Evolutionary conservation across 2,888 invertebrate species (phyloP).

Genomic region (Pteria penguin): DNA sequence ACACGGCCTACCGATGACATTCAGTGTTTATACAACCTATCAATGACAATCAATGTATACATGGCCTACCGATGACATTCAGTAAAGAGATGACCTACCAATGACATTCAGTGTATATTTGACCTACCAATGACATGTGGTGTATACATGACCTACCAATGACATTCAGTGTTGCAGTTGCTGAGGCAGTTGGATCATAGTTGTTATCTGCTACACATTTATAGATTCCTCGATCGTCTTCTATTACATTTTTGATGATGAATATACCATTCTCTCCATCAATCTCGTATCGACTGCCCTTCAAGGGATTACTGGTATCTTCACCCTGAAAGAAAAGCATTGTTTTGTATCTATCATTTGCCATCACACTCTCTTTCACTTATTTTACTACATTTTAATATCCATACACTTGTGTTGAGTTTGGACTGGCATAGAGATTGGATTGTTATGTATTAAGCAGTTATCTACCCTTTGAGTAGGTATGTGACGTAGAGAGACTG

Average conservation of each 20-base stretch:
- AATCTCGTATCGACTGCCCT: constrained; percentile 28
- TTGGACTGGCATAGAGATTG: too few species aligned
- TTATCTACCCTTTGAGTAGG: too few species aligned
- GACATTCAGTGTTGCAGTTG: constrained; percentile 17
- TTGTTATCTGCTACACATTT: constrained; percentile 25
- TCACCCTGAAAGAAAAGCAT: constrained; percentile 28
- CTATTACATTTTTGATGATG: constrained; percentile 29
- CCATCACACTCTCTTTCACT: too few species aligned
- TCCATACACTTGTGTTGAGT: too few species aligned
- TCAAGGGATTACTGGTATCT: background rate
- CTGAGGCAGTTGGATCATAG: background rate
- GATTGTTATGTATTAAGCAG: too few species aligned
- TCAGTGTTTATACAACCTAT: background rate
- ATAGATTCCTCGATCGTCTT: constrained; percentile 30
- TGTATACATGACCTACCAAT: constrained; percentile 15
- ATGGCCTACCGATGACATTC: background rate
- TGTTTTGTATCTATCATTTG: too few species aligned
- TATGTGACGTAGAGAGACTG: too few species aligned
- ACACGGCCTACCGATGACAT: background rate
- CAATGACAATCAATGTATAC: background rate
- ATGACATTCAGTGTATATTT: too few species aligned
- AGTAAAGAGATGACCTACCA: too few species aligned
- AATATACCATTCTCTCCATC: constrained; percentile 16
- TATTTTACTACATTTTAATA: too few species aligned
- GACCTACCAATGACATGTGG: too few species aligned